Conservation (phyloP, 2,888 invertebrate species). For the Dendrolimus pini region DNA sequence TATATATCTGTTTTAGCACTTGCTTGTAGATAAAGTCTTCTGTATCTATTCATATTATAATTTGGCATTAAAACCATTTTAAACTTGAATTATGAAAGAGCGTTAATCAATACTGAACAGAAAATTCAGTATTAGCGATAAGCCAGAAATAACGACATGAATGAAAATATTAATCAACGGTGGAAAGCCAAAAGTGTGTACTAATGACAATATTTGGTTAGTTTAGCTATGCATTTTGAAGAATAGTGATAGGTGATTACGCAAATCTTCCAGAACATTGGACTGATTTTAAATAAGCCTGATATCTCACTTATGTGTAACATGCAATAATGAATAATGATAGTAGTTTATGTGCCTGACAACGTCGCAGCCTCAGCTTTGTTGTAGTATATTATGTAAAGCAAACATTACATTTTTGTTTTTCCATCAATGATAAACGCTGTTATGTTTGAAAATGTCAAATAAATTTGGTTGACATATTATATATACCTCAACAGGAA, state of each 20-base stretch:
- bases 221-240: not conserved
- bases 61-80: too few relatives aligned
- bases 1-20: too few relatives aligned
- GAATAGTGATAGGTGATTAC: not conserved
- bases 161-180: too few relatives aligned
- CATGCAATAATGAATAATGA: not conserved
- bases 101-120: too few relatives aligned
- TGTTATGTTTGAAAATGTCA: not conserved
- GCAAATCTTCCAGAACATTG: not conserved
- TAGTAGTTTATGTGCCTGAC: not conserved
- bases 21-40: too few relatives aligned
- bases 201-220: not conserved
- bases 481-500: not conserved
- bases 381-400: too few relatives aligned
- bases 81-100: too few relatives aligned
- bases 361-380: not conserved
- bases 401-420: not conserved
- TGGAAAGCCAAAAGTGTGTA: not conserved
- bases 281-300: not conserved
- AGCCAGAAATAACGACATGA: too few relatives aligned
- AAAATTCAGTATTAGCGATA: too few relatives aligned
- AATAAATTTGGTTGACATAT: not conserved
- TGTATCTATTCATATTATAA: too few relatives aligned
- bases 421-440: not conserved
- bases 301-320: not conserved